Evolutionary conservation across 2,797 vertebrate genomes (phyloP), one percentile per base, ranked within the genome.

Genomic region (Oreortyx pictus): DNA sequence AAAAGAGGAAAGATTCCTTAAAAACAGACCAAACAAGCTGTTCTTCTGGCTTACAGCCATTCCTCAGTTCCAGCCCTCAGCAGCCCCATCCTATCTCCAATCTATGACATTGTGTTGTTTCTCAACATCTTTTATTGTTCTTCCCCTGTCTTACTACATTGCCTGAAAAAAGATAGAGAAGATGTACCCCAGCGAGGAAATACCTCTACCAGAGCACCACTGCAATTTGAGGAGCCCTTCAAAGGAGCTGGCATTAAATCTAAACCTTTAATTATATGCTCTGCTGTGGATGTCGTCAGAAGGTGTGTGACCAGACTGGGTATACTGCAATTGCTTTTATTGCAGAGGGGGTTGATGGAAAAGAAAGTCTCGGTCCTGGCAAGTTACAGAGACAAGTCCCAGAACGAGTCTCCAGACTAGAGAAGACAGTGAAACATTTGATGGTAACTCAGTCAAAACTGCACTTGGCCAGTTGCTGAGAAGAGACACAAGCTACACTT

Each of bases 21-120:
- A 93, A 92, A 94, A 62, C 16, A 50, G 35, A 91, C n/a, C 57
- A 86, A 43, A 25, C 11, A 37, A 73, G 13, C 76, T 86, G 41
- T 27, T 76, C 61, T 59, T 73, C 12, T 81, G 76, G 60, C 64
- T 81, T 60, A n/a, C 0, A 60, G 47, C 60, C 37, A 70, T 75
- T 76, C 76, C 76, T 64, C 29, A 12, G 37, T 74, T 85, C 31
- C 85, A 83, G 64, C 4, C 37, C 71, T 35, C 62, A 85, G 29
- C 35, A 92, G 16, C 35, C 27, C 33, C 35, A 20, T 62, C 19
- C 31, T 25, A 37, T 33, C 37, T 80, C 60, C 25, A 68, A 27
- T 0, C 0, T 19, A 62, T 0, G 1, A 62, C 9, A 75, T 11
- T 41, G 70, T 8, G 6, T 27, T 56, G 9, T 66, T 83, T 83